Conservation (phyloP, 2,888 invertebrate genomes). For the Thymelicus sylvestris region DNA sequence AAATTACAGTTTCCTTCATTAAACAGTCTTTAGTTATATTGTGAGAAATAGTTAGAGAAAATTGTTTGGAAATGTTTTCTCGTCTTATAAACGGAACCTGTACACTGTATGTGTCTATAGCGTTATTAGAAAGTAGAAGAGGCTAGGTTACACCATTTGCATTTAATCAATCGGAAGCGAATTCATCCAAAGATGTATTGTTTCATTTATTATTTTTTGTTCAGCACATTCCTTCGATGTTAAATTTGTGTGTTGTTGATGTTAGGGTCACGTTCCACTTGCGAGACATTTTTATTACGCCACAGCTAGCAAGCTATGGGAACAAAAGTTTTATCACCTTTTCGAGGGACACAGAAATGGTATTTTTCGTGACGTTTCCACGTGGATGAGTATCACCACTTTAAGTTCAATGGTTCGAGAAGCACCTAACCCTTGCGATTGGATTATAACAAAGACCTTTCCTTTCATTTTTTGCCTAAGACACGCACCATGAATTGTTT, state of each 20-base stretch:
- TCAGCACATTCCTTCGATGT: background rate
- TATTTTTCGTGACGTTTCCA: conserved; percentile 72
- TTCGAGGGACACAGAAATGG: conserved; percentile 64
- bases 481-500: conserved; percentile 49
- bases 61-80: background rate
- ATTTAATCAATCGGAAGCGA: background rate
- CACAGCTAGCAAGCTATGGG: conserved; percentile 46
- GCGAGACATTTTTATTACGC: conserved; percentile 62
- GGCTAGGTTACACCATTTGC: background rate
- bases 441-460: conserved; percentile 63
- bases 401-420: conserved; percentile 63
- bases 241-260: conserved; percentile 18
- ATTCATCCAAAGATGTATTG: background rate
- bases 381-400: conserved; percentile 67
- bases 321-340: conserved; percentile 67
- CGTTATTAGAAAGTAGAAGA: background rate
- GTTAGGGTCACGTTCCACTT: conserved; percentile 44
- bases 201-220: background rate
- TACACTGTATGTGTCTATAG: too few species aligned
- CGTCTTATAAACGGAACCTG: background rate
- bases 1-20: conserved; percentile 19
- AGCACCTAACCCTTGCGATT: conserved; percentile 61
- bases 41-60: background rate
- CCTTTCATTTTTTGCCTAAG: conserved; percentile 45
- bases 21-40: conserved; percentile 9